Percentiles rank a stretch among this genome's conserved stretches.
These are phyloP conservation scores for Pseudomyrmex pallidus DNA, from an alignment of 1,140 invertebrate species.

Conservation along the genomic window DNA sequence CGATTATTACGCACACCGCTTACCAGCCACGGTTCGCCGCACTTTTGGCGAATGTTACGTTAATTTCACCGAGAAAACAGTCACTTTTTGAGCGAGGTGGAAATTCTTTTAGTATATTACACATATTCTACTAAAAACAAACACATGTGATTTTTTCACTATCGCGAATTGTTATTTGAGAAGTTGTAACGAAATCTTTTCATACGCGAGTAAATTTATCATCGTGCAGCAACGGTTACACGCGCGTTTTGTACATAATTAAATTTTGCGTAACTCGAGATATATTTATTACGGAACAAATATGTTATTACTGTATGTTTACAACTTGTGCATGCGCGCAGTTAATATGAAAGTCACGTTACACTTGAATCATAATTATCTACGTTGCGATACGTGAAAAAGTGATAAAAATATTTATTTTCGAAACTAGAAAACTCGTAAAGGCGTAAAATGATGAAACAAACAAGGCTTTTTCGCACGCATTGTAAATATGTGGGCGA, in stretches of 20 bases:
- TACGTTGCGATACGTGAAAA: too few relatives aligned
- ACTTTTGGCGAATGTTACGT: neutral
- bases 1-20: constrained; percentile 15
- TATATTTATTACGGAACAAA: neutral
- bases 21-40: neutral
- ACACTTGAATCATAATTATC: too few relatives aligned
- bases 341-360: neutral
- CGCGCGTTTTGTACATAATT: constrained; percentile 27
- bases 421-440: too few relatives aligned
- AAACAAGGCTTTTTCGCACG: too few relatives aligned
- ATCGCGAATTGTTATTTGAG: neutral
- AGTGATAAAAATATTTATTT: too few relatives aligned
- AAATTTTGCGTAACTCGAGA: neutral
- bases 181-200: neutral
- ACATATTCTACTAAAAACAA: neutral
- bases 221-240: neutral
- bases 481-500: too few relatives aligned
- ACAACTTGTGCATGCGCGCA: neutral
- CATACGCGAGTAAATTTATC: neutral
- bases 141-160: neutral
- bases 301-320: neutral
- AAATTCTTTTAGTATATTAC: too few relatives aligned
- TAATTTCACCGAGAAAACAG: too few relatives aligned
- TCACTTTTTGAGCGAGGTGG: too few relatives aligned
- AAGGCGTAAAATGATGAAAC: too few relatives aligned